Percentiles rank a stretch among this genome's conserved stretches.
phyloP scores from a whole-genome alignment of 2,888 invertebrate genomes.

The Drosophila algonquin region DNA sequence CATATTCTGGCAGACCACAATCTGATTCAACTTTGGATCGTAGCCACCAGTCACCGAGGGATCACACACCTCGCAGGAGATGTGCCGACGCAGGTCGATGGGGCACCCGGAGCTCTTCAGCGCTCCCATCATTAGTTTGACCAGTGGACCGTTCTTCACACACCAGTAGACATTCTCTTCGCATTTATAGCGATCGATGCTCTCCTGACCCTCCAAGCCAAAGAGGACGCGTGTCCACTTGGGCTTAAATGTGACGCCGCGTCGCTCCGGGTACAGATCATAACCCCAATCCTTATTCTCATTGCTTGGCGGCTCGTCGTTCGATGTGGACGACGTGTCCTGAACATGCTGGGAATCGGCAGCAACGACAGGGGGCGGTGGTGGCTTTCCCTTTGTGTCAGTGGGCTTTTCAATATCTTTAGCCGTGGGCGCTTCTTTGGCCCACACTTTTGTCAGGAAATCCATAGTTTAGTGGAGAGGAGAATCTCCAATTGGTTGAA shows the following conservation, averaged over 20 bases:
- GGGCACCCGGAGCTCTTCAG: conserved; percentile 87
- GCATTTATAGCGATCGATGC: conserved; percentile 90
- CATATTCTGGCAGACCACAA: conserved; percentile 96
- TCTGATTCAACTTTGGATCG: conserved; percentile 84
- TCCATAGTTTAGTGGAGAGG: conserved; percentile 44
- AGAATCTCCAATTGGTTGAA: conserved; percentile 47
- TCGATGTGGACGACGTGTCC: conserved; percentile 2
- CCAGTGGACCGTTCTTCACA: conserved; percentile 90
- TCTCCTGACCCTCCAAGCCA: conserved; percentile 89
- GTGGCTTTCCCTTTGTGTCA: conserved; percentile 19
- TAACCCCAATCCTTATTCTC: conserved; percentile 87
- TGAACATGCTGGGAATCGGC: conserved; percentile 29
- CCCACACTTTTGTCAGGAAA: conserved; percentile 66
- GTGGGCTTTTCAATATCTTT: background rate
- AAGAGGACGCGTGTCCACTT: conserved; percentile 86
- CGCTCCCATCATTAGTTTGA: conserved; percentile 93
- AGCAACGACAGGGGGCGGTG: conserved; percentile 10
- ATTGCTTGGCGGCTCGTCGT: conserved; percentile 13
- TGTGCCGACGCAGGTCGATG: conserved; percentile 93
- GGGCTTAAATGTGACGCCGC: conserved; percentile 86
- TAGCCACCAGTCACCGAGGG: conserved; percentile 94
- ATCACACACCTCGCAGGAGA: conserved; percentile 96
- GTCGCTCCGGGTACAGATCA: conserved; percentile 93
- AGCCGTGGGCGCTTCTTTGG: conserved; percentile 48
- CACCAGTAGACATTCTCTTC: conserved; percentile 90